These are phyloP conservation scores for Amblyjoppa fuscipennis DNA, from an alignment of 2,888 invertebrate genomes.

Conservation along the genomic window DNA sequence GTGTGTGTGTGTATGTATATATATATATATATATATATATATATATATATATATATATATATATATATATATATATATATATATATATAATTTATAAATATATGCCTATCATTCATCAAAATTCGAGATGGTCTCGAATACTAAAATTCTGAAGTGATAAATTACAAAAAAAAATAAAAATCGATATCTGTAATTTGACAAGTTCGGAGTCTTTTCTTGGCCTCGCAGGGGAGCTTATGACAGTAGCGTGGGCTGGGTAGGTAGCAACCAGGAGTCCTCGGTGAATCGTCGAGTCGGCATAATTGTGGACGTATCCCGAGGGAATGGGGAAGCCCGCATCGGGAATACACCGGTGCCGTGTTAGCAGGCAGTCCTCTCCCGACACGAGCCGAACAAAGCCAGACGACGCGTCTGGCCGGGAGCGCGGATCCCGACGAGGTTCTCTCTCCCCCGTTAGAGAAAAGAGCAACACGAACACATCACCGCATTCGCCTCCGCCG, in stretches of 20 bases:
- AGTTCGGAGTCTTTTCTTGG: neutral
- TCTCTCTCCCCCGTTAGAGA: constrained; percentile 38
- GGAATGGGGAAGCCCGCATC: constrained; percentile 40
- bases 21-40: too few species aligned
- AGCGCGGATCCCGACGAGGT: constrained; percentile 50
- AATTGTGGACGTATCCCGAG: constrained; percentile 43
- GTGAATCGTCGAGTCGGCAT: constrained; percentile 43
- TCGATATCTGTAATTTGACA: too few species aligned
- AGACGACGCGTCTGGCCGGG: constrained; percentile 58
- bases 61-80: too few species aligned
- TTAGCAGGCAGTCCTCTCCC: constrained; percentile 28
- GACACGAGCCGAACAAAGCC: constrained; percentile 58
- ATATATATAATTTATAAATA: too few species aligned
- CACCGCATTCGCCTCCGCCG: constrained; percentile 1
- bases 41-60: too few species aligned
- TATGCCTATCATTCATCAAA: too few species aligned
- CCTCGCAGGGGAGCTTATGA: neutral
- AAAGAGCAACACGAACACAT: constrained; percentile 37
- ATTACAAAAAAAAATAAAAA: too few species aligned
- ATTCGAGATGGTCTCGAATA: too few species aligned
- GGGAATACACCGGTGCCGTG: neutral
- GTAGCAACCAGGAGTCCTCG: constrained; percentile 21
- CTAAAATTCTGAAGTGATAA: too few species aligned
- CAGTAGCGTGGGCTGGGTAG: neutral
- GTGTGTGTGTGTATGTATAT: too few species aligned